Base-by-base conservation (phyloP, 1,140 invertebrate species). In the Lepidurus apus region DNA sequence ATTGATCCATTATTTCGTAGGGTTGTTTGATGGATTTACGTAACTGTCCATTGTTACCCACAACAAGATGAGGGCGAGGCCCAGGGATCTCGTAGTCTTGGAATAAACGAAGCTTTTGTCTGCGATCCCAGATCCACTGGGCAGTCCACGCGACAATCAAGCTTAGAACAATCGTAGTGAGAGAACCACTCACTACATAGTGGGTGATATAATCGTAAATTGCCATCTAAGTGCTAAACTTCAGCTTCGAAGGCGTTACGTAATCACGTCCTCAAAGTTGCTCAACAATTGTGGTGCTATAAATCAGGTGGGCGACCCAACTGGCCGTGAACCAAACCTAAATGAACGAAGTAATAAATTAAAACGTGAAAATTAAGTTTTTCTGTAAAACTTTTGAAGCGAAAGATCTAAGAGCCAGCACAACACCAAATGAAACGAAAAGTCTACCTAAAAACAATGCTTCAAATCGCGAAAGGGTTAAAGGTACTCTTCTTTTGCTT, bases 61-160 rank as follows among this genome's bases (percentile, higher is more conserved):
- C 81, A n/a, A 84, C 76, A 9, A 86, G 79, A 73, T 81, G 79
- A 6, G 85, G 85, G 34, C 81, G 74, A 10, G 85, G 84, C 17
- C 83, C 84, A 1, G 83, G 85, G 77, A 86, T 84, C 1, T 82
- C 82, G 17, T 81, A 73, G 4, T 77, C 73, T 17, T 75, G 7
- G 74, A 83, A 83, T 11, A 80, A 24, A 42, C 75, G 65, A 74
- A 80, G 53, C 21, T 21, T 65, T 7, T 17, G 53, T 65, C 21
- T 65, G 13, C 53, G 53, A 65, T 65, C 53, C 53, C 8, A 65
- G 21, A 65, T 65, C 53, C 53, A 65, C 21, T 65, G 53, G 7
- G 21, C 21, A 21, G 21, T 21, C 53, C 53, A 65, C 7, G 4
- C 13, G 6, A 65, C 17, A 21, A 65, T 65, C 6, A 65, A 21